Percentiles rank a stretch among this genome's conserved stretches.
Conservation (phyloP, 2,797 vertebrate species). For the Chiloscyllium punctatum region DNA sequence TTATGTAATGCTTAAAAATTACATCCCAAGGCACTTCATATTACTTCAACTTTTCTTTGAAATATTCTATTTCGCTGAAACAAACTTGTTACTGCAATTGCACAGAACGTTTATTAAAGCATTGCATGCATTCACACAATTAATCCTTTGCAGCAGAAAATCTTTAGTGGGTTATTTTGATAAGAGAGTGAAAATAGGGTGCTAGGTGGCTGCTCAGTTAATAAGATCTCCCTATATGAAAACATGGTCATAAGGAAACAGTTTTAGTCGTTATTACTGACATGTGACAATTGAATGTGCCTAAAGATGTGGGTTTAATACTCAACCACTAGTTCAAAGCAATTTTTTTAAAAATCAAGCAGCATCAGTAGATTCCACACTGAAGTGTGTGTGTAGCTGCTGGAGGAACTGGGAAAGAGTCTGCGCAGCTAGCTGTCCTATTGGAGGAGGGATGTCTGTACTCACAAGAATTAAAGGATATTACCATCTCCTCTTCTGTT, state of each 20-base stretch:
- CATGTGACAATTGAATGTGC: neutral
- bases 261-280: neutral
- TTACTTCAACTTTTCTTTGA: neutral
- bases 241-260: neutral
- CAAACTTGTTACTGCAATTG: neutral
- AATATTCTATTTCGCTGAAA: neutral
- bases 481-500: neutral
- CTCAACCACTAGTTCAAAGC: neutral
- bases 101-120: neutral
- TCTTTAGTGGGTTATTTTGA: neutral
- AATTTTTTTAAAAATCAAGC: neutral
- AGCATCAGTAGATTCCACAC: neutral
- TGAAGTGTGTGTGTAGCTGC: neutral
- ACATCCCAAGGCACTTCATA: neutral
- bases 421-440: neutral
- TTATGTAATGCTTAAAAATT: neutral
- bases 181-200: neutral
- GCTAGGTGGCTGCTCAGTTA: neutral
- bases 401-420: neutral
- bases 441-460: neutral
- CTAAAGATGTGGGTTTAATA: neutral
- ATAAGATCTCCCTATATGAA: neutral
- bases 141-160: neutral
- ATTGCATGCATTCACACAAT: neutral
- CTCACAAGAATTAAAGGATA: neutral